A percentile compares a stretch with the other conserved stretches of the same genome.
These are phyloP conservation scores for Coelopa pilipes DNA, from an alignment of 2,888 invertebrate species.

Conservation along the genomic window DNA sequence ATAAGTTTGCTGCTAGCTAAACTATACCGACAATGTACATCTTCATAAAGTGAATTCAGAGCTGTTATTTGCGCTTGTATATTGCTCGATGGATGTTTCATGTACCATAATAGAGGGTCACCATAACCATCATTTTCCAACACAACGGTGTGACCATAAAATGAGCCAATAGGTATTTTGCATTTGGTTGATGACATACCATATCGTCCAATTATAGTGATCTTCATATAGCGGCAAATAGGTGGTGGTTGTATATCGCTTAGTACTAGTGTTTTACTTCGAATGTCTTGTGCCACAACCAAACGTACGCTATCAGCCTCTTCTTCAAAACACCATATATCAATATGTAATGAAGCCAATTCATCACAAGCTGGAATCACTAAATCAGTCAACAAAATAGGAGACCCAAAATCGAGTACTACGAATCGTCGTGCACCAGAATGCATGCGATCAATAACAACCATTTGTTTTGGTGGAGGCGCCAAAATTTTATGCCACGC, in stretches of 20 bases:
- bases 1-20: slow-evolving; percentile 86
- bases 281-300: slow-evolving; percentile 87
- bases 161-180: slow-evolving; percentile 91
- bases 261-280: slow-evolving; percentile 84
- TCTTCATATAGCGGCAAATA: slow-evolving; percentile 89
- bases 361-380: slow-evolving; percentile 83
- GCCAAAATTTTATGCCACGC: slow-evolving; percentile 83
- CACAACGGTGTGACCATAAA: slow-evolving; percentile 89
- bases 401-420: slow-evolving; percentile 90
- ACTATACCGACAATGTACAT: slow-evolving; percentile 83
- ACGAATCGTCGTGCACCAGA: slow-evolving; percentile 93
- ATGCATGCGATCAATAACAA: slow-evolving; percentile 93
- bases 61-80: slow-evolving; percentile 72
- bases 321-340: slow-evolving; percentile 89
- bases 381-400: slow-evolving; percentile 86
- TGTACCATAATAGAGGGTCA: slow-evolving; percentile 59
- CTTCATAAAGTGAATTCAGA: slow-evolving; percentile 78
- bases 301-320: slow-evolving; percentile 86
- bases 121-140: slow-evolving; percentile 73
- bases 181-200: slow-evolving; percentile 92
- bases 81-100: slow-evolving; percentile 57
- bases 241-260: slow-evolving; percentile 92
- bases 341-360: slow-evolving; percentile 85
- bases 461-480: slow-evolving; percentile 83
- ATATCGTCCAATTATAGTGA: slow-evolving; percentile 90